Evolutionary conservation across 2,113 vertebrate genomes (phyloP).

Genomic region (Phrynosoma blainvillii): DNA sequence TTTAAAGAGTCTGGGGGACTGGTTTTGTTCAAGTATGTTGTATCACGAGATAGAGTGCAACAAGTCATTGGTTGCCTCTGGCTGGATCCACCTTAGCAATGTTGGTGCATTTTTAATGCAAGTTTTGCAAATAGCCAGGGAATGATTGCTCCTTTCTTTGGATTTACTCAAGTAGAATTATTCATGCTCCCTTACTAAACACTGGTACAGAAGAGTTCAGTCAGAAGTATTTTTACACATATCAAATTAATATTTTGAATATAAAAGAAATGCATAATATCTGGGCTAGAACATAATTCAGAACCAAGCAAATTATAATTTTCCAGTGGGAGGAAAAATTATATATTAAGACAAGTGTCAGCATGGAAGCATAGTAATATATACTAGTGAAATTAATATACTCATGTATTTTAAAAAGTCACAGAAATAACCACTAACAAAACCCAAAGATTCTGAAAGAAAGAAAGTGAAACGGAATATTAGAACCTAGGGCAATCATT

Average conservation of each 20-base stretch:
- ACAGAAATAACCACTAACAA: not conserved
- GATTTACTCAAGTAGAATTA: not conserved
- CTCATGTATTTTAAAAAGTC: not conserved
- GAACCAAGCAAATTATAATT: not conserved
- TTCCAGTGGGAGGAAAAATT: not conserved
- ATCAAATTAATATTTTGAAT: slow-evolving; percentile 9
- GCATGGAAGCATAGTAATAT: not conserved
- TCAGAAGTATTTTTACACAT: slow-evolving; percentile 3
- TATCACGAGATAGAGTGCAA: not conserved
- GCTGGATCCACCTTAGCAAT: not conserved
- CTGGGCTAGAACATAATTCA: not conserved
- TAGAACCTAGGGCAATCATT: no score
- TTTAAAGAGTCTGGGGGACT: not conserved
- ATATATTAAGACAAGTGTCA: not conserved
- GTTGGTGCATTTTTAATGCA: not conserved
- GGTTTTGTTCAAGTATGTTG: not conserved
- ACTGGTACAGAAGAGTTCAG: not conserved
- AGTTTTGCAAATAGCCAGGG: not conserved
- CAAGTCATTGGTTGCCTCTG: not conserved
- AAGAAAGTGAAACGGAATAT: no score
- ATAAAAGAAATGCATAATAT: not conserved
- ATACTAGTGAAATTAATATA: not conserved
- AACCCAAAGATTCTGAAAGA: no score
- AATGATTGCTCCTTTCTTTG: not conserved
- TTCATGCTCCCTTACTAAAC: slow-evolving; percentile 3